These are phyloP conservation scores for Fabriciana adippe DNA, from an alignment of 2,888 invertebrate species.

Conservation along the genomic window DNA sequence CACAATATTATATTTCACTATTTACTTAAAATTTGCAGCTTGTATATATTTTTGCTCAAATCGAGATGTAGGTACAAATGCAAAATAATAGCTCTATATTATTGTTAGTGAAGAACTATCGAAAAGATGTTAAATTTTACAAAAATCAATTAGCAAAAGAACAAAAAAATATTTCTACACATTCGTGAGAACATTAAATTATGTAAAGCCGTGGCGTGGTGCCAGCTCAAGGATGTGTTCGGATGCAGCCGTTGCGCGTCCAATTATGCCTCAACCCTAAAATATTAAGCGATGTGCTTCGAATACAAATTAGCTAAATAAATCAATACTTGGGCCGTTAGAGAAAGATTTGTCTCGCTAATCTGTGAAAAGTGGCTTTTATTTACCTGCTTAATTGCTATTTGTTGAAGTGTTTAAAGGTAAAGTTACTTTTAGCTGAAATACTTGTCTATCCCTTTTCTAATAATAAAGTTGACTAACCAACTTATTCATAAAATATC, in stretches of 20 bases:
- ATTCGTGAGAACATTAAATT: constrained; percentile 66
- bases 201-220: constrained; percentile 67
- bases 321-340: constrained; percentile 53
- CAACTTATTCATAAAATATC: background rate
- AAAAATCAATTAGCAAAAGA: constrained; percentile 20
- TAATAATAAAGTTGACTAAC: constrained; percentile 1
- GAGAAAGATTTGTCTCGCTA: constrained; percentile 17
- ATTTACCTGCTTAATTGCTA: constrained; percentile 11
- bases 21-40: background rate
- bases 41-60: background rate
- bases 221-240: constrained; percentile 71
- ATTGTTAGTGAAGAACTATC: too few relatives aligned
- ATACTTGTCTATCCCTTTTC: background rate
- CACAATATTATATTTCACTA: background rate
- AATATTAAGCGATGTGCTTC: constrained; percentile 70
- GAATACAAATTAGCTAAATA: constrained; percentile 68
- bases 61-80: too few relatives aligned
- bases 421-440: background rate
- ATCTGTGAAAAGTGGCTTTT: constrained; percentile 16
- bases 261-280: constrained; percentile 78
- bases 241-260: constrained; percentile 70
- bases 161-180: constrained; percentile 45
- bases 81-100: too few relatives aligned
- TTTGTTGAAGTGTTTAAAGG: constrained; percentile 1
- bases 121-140: background rate